phyloP scores from a whole-genome alignment of 1,140 invertebrate species.

The Drosophila melanica region DNA sequence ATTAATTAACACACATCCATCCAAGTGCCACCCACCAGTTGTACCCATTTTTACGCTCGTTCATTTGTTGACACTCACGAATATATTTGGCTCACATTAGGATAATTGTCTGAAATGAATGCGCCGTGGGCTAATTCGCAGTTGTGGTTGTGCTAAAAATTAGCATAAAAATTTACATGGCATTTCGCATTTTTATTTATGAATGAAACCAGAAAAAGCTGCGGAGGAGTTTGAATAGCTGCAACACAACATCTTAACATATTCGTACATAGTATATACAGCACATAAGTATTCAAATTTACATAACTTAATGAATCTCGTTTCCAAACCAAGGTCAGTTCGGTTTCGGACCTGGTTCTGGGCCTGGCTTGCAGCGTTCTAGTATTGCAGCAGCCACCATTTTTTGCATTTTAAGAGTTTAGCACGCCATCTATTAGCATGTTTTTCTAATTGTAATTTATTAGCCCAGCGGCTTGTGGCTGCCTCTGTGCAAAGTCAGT shows the following conservation, averaged over 20 bases:
- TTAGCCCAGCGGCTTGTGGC: constrained; percentile 44
- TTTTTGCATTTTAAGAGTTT: constrained; percentile 66
- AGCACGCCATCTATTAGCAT: constrained; percentile 68
- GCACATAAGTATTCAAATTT: constrained; percentile 11
- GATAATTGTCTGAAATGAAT: constrained; percentile 20
- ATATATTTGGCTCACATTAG: constrained; percentile 47
- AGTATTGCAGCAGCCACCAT: constrained; percentile 24
- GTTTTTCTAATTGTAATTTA: constrained; percentile 80
- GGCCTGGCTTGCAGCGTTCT: constrained; percentile 45
- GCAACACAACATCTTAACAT: background rate
- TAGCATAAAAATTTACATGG: constrained; percentile 73
- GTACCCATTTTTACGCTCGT: background rate
- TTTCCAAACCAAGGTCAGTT: constrained; percentile 33
- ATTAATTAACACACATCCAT: constrained; percentile 68
- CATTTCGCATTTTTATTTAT: constrained; percentile 68
- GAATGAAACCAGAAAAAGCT: constrained; percentile 49
- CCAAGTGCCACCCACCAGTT: constrained; percentile 19
- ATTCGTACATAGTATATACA: background rate
- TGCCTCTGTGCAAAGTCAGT: constrained; percentile 3
- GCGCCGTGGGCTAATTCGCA: constrained; percentile 58
- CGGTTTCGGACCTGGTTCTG: background rate
- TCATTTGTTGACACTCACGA: constrained; percentile 57
- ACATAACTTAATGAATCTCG: constrained; percentile 14
- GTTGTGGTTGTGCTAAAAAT: constrained; percentile 49
- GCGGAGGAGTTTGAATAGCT: constrained; percentile 37